Evolutionary conservation across 2,113 vertebrate genomes (phyloP), one percentile per base, ranked within the genome.

Genomic region (Zeus faber): DNA sequence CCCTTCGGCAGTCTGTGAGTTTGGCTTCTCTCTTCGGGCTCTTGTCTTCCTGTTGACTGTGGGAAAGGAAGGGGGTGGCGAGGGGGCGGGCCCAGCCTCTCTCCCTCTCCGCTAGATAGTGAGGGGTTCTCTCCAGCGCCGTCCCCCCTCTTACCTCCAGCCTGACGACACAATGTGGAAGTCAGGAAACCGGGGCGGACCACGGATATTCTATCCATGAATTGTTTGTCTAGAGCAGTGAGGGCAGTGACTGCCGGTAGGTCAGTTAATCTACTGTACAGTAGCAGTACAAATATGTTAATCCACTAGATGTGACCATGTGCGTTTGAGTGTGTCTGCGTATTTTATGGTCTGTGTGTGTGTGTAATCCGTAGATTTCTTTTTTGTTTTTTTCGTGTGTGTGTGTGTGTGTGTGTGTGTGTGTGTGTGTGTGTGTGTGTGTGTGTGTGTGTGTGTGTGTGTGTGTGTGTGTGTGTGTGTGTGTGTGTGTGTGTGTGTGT

Each of bases 41-140:
- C 64, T 70, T 66, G 71, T 65, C 80, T 89, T 89, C 89, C 87
- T 88, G 84, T 89, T 88, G 81, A 88, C 77, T 83, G 64, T 79
- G 73, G 76, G 79, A 80, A 80, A 74, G 77, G 53, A 77, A 79
- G 67, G 56, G 81, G 78, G 74, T 61, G 74, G 77, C 58, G 72
- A 72, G 65, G 64, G 57, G 50, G 54, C 64, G 72, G 66, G 67
- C 62, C 58, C 62, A 61, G 62, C 37, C 37, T 54, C 22, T 26
- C 9, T 63, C 72, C 72, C 63, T 72, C 58, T 72, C 72, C 62
- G 48, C 55, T 49, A 78, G 72, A 83, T 62, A 80, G 67, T 35
- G 23, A 52, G 57, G 62, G 67, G 62, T 71, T 41, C 17, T 6
- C 17, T 18, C 17, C 17, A 7, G 7, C 13, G 1, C 1, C 6